Evolutionary conservation across 2,113 vertebrate genomes (phyloP).

Genomic region (Genyomyrus donnyi): DNA sequence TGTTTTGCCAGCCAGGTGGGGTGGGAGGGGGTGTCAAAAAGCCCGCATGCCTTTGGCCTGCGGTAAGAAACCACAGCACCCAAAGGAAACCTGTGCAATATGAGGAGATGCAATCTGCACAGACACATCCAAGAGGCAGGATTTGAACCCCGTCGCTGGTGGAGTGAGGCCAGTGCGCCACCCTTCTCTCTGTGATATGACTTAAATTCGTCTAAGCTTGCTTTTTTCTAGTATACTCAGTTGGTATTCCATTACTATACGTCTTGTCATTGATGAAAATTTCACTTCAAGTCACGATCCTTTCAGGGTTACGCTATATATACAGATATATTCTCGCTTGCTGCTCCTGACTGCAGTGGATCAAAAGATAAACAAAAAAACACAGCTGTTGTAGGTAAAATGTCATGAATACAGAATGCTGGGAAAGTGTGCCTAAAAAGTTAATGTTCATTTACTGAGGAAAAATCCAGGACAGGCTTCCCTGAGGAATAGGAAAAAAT

Average conservation of each 20-base stretch:
- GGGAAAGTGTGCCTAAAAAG: background rate
- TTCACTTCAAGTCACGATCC: slow-evolving; percentile 5
- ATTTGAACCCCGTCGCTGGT: background rate
- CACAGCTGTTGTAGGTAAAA: background rate
- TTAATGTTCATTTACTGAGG: slow-evolving; percentile 3
- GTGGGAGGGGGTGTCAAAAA: background rate
- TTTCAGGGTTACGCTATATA: slow-evolving; percentile 1
- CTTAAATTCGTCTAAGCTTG: background rate
- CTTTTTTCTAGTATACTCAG: background rate
- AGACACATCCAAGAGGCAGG: background rate
- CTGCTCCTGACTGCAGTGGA: background rate
- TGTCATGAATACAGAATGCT: background rate
- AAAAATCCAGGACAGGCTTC: background rate
- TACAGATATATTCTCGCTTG: background rate
- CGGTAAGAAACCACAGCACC: background rate
- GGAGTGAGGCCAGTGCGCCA: background rate
- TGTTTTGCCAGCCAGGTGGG: background rate
- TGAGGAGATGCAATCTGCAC: background rate
- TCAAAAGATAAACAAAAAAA: background rate
- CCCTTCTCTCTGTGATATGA: background rate
- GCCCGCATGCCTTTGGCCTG: background rate
- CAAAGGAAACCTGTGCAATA: background rate
- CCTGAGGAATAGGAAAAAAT: background rate
- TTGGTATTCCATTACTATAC: background rate
- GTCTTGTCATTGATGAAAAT: background rate